A percentile compares a stretch with the other conserved stretches of the same genome.
Evolutionary conservation across 1,140 invertebrate genomes (phyloP).

Genomic region (Phortica variegata): DNA sequence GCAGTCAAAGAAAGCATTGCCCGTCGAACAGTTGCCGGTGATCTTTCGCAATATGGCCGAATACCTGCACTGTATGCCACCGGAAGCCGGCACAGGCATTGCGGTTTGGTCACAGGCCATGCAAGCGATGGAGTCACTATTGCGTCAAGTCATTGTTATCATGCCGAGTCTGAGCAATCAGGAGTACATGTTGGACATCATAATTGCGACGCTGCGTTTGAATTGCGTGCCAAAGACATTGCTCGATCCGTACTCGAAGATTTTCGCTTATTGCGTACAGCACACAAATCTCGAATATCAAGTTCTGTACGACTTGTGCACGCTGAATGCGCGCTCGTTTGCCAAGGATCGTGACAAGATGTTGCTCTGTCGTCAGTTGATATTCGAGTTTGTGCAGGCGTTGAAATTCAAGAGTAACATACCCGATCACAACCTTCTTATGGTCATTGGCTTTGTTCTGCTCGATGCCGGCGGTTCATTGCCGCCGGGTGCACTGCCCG

Average conservation of each 20-base stretch:
- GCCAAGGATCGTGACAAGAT: constrained; percentile 91
- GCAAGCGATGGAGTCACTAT: constrained; percentile 80
- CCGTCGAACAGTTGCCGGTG: constrained; percentile 70
- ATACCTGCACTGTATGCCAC: constrained; percentile 88
- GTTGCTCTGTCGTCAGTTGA: constrained; percentile 83
- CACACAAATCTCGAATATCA: constrained; percentile 83
- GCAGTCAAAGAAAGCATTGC: constrained; percentile 84
- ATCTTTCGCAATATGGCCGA: constrained; percentile 87
- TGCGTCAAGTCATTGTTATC: constrained; percentile 75
- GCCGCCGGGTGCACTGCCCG: constrained; percentile 58
- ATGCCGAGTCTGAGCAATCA: constrained; percentile 74
- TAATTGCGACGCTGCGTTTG: constrained; percentile 81
- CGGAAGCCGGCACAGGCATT: constrained; percentile 76
- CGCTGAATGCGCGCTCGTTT: constrained; percentile 85
- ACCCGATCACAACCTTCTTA: constrained; percentile 90
- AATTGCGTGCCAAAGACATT: constrained; percentile 70
- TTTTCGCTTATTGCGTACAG: constrained; percentile 87
- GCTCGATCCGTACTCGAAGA: constrained; percentile 95
- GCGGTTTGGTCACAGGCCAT: constrained; percentile 78
- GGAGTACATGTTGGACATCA: constrained; percentile 78
- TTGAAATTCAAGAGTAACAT: constrained; percentile 92
- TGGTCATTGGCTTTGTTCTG: constrained; percentile 84
- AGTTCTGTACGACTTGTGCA: constrained; percentile 84
- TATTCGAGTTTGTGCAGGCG: constrained; percentile 92
- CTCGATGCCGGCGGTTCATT: constrained; percentile 70